Evolutionary conservation across 2,888 invertebrate species (phyloP).

Genomic region (Noctua janthina): DNA sequence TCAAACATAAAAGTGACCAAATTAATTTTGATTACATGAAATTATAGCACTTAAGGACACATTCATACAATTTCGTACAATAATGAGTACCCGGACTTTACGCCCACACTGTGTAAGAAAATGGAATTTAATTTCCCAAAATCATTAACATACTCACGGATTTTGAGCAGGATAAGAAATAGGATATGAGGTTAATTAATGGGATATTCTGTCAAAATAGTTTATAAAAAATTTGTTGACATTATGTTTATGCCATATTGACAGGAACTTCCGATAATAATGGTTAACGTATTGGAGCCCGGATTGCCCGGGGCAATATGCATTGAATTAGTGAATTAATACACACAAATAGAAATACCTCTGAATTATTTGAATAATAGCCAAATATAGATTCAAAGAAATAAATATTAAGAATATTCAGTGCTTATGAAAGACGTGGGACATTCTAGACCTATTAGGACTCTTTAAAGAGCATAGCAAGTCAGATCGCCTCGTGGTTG

Average conservation of each 20-base stretch:
- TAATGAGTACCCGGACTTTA: conserved; percentile 44
- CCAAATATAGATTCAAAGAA: background rate
- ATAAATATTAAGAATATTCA: background rate
- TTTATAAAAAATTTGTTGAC: conserved; percentile 18
- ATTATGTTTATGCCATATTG: conserved; percentile 14
- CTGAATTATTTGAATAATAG: background rate
- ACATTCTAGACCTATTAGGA: background rate
- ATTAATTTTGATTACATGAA: conserved; percentile 64
- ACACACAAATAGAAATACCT: background rate
- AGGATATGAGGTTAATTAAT: conserved; percentile 46
- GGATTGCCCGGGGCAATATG: conserved; percentile 16
- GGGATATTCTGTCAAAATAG: conserved; percentile 12
- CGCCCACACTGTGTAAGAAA: conserved; percentile 38
- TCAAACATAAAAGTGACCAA: conserved; percentile 35
- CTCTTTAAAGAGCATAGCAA: background rate
- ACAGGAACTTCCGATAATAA: conserved; percentile 38
- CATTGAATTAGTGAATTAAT: conserved; percentile 11
- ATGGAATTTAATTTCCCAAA: conserved; percentile 41
- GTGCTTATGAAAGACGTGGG: background rate
- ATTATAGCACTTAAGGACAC: conserved; percentile 53
- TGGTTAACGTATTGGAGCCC: conserved; percentile 16
- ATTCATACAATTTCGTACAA: conserved; percentile 47
- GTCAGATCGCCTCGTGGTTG: background rate
- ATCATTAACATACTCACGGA: conserved; percentile 44
- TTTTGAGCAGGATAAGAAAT: conserved; percentile 60